A percentile compares a stretch with the other conserved stretches of the same genome.
Conservation (phyloP, 2,797 vertebrate genomes). For the Synanceia verrucosa region DNA sequence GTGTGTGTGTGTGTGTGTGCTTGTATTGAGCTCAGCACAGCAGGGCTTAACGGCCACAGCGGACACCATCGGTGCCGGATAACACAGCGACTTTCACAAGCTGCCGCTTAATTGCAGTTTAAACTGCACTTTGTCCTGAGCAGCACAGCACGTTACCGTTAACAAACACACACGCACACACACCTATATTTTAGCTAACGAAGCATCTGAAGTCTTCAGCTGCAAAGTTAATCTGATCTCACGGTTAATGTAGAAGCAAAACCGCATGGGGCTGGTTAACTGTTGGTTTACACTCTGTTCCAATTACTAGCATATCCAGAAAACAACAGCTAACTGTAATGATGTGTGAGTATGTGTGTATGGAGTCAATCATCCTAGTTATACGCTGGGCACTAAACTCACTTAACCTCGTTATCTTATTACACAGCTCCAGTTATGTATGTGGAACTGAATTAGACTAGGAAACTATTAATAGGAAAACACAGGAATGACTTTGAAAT, state of each 20-base stretch:
- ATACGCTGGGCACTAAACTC: slow-evolving; percentile 69
- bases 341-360: slow-evolving; percentile 62
- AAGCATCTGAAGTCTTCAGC: slow-evolving; percentile 64
- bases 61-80: slow-evolving; percentile 73
- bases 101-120: slow-evolving; percentile 82
- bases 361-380: slow-evolving; percentile 74
- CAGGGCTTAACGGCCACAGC: slow-evolving; percentile 74
- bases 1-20: slow-evolving; percentile 43
- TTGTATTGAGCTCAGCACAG: slow-evolving; percentile 67
- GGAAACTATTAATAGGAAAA: slow-evolving; percentile 66
- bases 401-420: slow-evolving; percentile 75
- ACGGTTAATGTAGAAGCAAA: slow-evolving; percentile 81
- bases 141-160: slow-evolving; percentile 62
- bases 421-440: slow-evolving; percentile 62
- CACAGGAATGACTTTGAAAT: slow-evolving; percentile 56
- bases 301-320: slow-evolving; percentile 78
- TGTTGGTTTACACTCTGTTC: slow-evolving; percentile 78
- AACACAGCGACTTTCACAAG: slow-evolving; percentile 80
- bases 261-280: slow-evolving; percentile 78
- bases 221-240: slow-evolving; percentile 82
- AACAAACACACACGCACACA: slow-evolving; percentile 41
- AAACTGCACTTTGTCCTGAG: slow-evolving; percentile 75
- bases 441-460: slow-evolving; percentile 68
- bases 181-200: slow-evolving; percentile 61
- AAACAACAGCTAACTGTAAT: slow-evolving; percentile 67